Conservation (phyloP, 2,797 vertebrate species). For the Enteromius radiatus region DNA sequence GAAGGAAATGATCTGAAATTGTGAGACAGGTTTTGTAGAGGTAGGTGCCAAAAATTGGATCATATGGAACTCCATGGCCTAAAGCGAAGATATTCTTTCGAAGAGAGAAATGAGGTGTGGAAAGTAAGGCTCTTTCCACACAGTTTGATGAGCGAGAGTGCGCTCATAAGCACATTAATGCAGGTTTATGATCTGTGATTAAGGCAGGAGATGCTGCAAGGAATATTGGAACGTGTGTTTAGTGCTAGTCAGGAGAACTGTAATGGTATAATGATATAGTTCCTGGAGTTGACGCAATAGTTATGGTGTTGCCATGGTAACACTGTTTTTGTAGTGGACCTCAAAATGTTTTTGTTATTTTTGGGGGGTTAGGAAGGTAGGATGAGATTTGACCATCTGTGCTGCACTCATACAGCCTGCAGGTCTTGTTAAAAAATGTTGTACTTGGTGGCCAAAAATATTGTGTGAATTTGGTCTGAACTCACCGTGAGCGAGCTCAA, state of each 20-base stretch:
- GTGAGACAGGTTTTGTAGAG: conserved; percentile 10
- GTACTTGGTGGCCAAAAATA: conserved; percentile 31
- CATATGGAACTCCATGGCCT: background rate
- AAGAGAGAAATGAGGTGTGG: conserved; percentile 33
- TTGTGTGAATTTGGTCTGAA: background rate
- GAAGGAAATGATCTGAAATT: conserved; percentile 29
- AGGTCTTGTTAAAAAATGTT: conserved; percentile 35
- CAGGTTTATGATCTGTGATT: conserved; percentile 69
- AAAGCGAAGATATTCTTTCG: conserved; percentile 13
- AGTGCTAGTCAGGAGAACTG: conserved; percentile 55
- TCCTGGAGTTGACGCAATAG: conserved; percentile 56
- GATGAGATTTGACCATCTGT: conserved; percentile 53
- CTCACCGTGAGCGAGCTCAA: conserved; percentile 4
- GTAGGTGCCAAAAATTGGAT: conserved; percentile 1
- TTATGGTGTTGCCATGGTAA: conserved; percentile 70
- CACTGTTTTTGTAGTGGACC: conserved; percentile 59
- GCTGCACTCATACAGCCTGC: conserved; percentile 21
- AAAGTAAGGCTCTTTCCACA: background rate
- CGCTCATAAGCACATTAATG: conserved; percentile 49
- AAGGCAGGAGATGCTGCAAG: conserved; percentile 66
- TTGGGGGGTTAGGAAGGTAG: conserved; percentile 63
- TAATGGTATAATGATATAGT: conserved; percentile 63
- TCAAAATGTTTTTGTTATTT: conserved; percentile 66
- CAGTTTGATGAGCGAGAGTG: conserved; percentile 7
- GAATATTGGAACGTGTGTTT: conserved; percentile 62